Evolutionary conservation across 2,797 vertebrate genomes (phyloP), one percentile per base, ranked within the genome.

Genomic region (Gorsachius magnificus): DNA sequence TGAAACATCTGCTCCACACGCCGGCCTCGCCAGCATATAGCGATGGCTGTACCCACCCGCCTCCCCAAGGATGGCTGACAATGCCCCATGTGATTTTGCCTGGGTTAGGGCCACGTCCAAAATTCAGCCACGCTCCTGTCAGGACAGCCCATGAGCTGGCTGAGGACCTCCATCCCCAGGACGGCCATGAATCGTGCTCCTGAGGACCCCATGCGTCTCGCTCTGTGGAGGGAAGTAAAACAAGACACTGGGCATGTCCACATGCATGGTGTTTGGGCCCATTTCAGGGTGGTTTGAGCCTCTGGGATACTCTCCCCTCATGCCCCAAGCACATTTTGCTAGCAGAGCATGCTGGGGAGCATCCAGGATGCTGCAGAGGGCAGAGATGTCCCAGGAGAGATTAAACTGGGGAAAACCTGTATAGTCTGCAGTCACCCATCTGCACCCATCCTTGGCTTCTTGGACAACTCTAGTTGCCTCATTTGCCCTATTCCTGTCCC

Each of bases 71-170:
- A 11, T 2, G 5, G 65, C 35, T 58, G 81, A 61, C 43, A 64
- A 22, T 9, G 35, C 24, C 36, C 11, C 5, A 5, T 8, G 26
- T 2, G 13, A 20, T 12, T 21, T 45, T 0, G 0, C 14, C 54
- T 43, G 45, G 13, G 13, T n/a, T 43, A 68, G 51, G 43, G 46
- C 9, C 51, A 69, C 9, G 4, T 31, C 28, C 1, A 0, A 50
- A 60, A 53, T 79, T 5, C 2, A 5, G 76, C 31, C 41, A 45
- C 0, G 0, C 3, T 91, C 29, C 50, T 45, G 50, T n/a, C 28
- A 26, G 36, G 50, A 4, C 20, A n/a, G 60, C 21, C n/a, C 12
- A 1, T 35, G 56, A 68, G 15, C 19, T 36, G 5, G 4, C 79
- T 19, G 12, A 65, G 35, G 29, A 6, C 11, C 33, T 48, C 26